Percentiles rank a stretch among this genome's conserved stretches.
phyloP scores from a whole-genome alignment of 1,140 invertebrate species.

The Littorina saxatilis region DNA sequence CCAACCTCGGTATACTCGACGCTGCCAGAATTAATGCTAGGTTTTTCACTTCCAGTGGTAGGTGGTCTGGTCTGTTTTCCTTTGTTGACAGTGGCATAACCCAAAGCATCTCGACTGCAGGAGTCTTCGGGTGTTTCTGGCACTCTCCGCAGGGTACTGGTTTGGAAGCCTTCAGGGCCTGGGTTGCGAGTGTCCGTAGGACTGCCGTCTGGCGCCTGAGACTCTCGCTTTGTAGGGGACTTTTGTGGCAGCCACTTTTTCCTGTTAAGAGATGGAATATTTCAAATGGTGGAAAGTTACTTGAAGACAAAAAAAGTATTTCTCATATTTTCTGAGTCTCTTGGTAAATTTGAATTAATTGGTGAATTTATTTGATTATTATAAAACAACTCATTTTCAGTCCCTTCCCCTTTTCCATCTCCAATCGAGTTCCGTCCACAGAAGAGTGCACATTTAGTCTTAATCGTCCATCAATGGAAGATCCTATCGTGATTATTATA shows the following conservation, averaged over 20 bases:
- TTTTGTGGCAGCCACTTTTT: slow-evolving; percentile 1
- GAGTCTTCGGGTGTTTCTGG: not conserved
- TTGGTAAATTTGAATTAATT: too few relatives aligned
- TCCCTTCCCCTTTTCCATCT: too few relatives aligned
- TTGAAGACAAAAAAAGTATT: not conserved
- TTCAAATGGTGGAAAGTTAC: too few relatives aligned
- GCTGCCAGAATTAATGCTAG: not conserved
- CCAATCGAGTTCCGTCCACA: too few relatives aligned
- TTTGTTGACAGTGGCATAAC: slow-evolving; percentile 17
- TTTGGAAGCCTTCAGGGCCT: not conserved
- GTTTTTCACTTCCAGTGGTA: not conserved
- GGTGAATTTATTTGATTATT: too few relatives aligned
- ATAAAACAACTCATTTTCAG: too few relatives aligned
- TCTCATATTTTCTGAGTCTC: too few relatives aligned
- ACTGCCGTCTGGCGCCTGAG: not conserved
- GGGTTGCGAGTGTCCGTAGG: not conserved
- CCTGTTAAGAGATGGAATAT: not conserved
- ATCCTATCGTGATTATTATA: too few relatives aligned
- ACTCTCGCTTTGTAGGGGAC: not conserved
- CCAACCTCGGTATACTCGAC: slow-evolving; percentile 24
- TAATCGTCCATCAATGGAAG: too few relatives aligned
- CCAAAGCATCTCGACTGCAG: not conserved
- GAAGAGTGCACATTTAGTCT: too few relatives aligned
- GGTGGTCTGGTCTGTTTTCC: not conserved
- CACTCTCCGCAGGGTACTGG: not conserved